Evolutionary conservation across 2,113 vertebrate genomes (phyloP).

Genomic region (Phaethornis superciliosus): DNA sequence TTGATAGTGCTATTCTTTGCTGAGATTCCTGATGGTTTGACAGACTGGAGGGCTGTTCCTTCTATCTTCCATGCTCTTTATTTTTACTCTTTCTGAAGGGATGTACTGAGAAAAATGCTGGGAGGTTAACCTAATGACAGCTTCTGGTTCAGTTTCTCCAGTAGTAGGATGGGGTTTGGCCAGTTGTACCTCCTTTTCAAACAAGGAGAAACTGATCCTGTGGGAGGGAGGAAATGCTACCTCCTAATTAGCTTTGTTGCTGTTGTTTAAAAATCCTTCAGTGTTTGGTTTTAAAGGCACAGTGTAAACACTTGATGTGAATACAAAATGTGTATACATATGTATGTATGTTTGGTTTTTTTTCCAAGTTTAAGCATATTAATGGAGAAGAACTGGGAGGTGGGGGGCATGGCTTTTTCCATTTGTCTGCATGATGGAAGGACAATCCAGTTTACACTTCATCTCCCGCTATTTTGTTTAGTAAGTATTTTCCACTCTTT

Average conservation of each 20-base stretch:
- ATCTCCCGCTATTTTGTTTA: constrained; percentile 66
- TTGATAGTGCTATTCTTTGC: not conserved
- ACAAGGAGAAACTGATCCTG: constrained; percentile 24
- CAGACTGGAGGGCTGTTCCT: not conserved
- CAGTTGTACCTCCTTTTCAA: constrained; percentile 23
- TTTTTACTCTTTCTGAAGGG: not conserved
- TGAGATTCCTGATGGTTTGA: not conserved
- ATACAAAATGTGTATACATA: not conserved
- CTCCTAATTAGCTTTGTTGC: not conserved
- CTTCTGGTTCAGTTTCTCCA: constrained; percentile 26
- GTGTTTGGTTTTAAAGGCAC: constrained; percentile 44
- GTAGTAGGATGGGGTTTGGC: constrained; percentile 35
- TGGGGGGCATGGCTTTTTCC: not conserved
- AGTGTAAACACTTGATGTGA: constrained; percentile 1
- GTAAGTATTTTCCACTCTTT: constrained; percentile 61
- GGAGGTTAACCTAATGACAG: constrained; percentile 16
- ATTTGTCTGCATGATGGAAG: constrained; percentile 31
- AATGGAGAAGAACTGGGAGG: not conserved
- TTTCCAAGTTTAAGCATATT: not conserved
- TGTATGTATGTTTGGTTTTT: not conserved
- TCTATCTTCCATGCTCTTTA: not conserved
- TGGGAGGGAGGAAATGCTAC: constrained; percentile 36
- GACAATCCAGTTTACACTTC: constrained; percentile 55
- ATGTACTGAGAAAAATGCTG: constrained; percentile 3
- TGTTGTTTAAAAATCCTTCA: not conserved